A percentile compares a stretch with the other conserved stretches of the same genome.
phyloP scores from a whole-genome alignment of 2,888 invertebrate genomes.

The Tachina grossa region DNA sequence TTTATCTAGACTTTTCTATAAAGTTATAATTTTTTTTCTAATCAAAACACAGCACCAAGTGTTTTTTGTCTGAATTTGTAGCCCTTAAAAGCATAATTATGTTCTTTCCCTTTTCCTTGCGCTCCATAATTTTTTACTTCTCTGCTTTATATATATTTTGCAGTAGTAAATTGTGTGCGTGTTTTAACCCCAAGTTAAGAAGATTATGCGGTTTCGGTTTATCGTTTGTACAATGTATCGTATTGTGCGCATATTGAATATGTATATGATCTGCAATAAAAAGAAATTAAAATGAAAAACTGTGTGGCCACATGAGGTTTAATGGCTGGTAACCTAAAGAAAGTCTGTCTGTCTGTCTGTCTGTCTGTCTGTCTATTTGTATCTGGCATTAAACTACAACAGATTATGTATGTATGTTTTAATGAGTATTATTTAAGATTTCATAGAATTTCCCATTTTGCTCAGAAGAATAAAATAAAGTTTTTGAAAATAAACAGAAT shows the following conservation, averaged over 20 bases:
- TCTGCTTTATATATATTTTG: neutral
- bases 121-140: neutral
- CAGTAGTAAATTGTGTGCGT: slow-evolving; percentile 61
- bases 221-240: slow-evolving; percentile 43
- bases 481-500: slow-evolving; percentile 20
- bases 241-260: slow-evolving; percentile 17
- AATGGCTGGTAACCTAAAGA: slow-evolving; percentile 27
- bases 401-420: slow-evolving; percentile 46
- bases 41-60: neutral
- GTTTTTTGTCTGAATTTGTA: neutral
- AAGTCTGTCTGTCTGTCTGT: neutral
- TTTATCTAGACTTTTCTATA: too few species aligned
- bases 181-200: slow-evolving; percentile 68
- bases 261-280: slow-evolving; percentile 14
- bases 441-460: neutral
- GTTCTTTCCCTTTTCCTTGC: neutral
- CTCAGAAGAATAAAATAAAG: slow-evolving; percentile 11
- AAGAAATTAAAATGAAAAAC: slow-evolving; percentile 42
- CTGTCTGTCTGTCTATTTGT: neutral
- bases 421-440: slow-evolving; percentile 53
- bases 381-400: slow-evolving; percentile 34
- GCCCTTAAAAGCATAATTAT: neutral
- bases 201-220: slow-evolving; percentile 70
- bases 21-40: too few species aligned
- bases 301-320: slow-evolving; percentile 54